Evolutionary conservation across 2,888 invertebrate species (phyloP), one percentile per base, ranked within the genome.

Genomic region (Mythimna lalbum): DNA sequence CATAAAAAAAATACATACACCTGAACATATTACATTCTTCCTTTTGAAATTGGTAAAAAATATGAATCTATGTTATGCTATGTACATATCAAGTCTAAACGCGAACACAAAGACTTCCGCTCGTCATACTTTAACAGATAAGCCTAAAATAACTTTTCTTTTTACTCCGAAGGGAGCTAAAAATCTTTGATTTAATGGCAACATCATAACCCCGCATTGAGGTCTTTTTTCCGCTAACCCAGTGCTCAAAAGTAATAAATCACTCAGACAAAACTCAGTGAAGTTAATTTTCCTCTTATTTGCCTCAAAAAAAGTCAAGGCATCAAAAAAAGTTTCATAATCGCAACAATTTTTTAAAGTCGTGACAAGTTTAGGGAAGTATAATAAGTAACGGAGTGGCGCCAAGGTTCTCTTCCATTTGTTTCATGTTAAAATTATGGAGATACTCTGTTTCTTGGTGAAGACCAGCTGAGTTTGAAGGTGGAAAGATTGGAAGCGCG

Each of bases 231-330:
- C 27, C 10, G 63, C 63, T 65, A n/a, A 56, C 47, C 60, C 69
- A 74, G n/a, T 61, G 49, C 36, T 63, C 36, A 17, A 21, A 59
- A 82, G 68, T 73, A 68, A 83, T 83, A 84, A 86, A 86, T 84
- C 79, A 81, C 63, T 61, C 31, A 43, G 76, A 71, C 69, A 63
- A 66, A 77, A 78, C 59, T 78, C 72, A 52, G 62, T 67, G 39
- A 78, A 83, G 69, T 76, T 80, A 77, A 83, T 85, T 81, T 85
- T 81, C 63, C 70, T 77, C 76, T 77, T 79, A 76, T 81, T 86
- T 81, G 67, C 78, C 57, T 27, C 56, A 7, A 47, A 76, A 85
- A 85, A 85, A 73, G 60, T 60, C 31, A 52, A 36, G 60, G 49
- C 60, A 71, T 68, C 65, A 68, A 67, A 76, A 77, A 75, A 81